Percentiles rank a stretch among this genome's conserved stretches.
Conservation (phyloP, 2,888 invertebrate genomes). For the Drosophila neotestacea region DNA sequence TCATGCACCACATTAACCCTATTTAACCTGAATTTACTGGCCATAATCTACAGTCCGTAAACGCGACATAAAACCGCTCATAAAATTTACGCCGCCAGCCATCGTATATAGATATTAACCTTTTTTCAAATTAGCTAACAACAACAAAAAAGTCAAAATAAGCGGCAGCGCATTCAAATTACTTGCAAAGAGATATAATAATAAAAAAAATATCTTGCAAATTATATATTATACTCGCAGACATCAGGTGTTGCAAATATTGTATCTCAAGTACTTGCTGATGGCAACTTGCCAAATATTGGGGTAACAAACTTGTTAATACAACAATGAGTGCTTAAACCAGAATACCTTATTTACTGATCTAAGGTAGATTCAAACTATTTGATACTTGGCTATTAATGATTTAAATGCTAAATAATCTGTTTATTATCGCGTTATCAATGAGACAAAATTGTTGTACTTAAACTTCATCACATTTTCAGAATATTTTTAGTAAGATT, state of each 20-base stretch:
- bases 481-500: not conserved
- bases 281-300: slow-evolving; percentile 55
- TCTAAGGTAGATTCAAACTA: not conserved
- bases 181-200: slow-evolving; percentile 14
- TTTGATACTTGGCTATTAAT: too few relatives aligned
- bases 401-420: too few relatives aligned
- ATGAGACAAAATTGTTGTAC: not conserved
- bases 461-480: not conserved
- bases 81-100: slow-evolving; percentile 47
- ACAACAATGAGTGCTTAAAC: not conserved
- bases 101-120: slow-evolving; percentile 65
- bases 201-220: slow-evolving; percentile 37
- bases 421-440: not conserved
- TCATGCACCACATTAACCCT: slow-evolving; percentile 62
- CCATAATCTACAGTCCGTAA: slow-evolving; percentile 47
- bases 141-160: slow-evolving; percentile 12
- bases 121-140: slow-evolving; percentile 53
- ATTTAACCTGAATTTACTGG: slow-evolving; percentile 59
- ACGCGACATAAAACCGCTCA: slow-evolving; percentile 44
- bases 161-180: slow-evolving; percentile 27
- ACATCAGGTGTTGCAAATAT: slow-evolving; percentile 54
- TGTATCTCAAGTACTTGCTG: slow-evolving; percentile 51
- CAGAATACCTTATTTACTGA: not conserved
- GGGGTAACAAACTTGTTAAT: slow-evolving; percentile 23
- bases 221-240: slow-evolving; percentile 55